Evolutionary conservation across 2,888 invertebrate species (phyloP), one percentile per base, ranked within the genome.

Genomic region (Aphidoletes aphidimyza): DNA sequence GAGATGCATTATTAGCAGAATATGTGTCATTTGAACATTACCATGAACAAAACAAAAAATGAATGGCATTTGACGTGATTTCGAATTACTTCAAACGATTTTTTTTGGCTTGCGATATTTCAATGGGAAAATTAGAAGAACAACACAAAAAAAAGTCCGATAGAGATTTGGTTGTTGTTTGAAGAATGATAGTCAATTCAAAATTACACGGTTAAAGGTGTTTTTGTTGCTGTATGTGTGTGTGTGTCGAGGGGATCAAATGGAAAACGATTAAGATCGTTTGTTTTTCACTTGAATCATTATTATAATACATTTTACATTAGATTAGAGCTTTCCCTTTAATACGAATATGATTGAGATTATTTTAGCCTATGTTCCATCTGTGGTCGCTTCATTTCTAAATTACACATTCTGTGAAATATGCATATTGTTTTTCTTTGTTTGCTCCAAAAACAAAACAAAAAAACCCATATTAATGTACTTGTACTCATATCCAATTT

Each of bases 301-400:
- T 54, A 54, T 26, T 30, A 69, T 69, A 30, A 69, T 69, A 69
- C 69, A 69, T 26, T 69, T 69, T 69, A 69, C 69, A 69, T 69
- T 69, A 69, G 69, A 69, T 69, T 69, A 69, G 69, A 69, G 17
- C 30, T 30, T 69, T 30, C 69, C 69, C 30, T 69, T 34, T 22
- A 19, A 69, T 69, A 81, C 37, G 81, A 81, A 81, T 81, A 81
- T 81, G 81, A 81, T 81, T 81, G 39, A 81, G 81, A 81, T 37
- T 81, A 37, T n/a, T 81, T 37, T 81, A 81, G 36, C n/a, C 81
- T 81, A 81, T 81, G 81, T 37, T 37, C 22, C 30, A 14, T 69
- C 5, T 69, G 69, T 69, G 34, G 69, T 69, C 30, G 9, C 30
- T 69, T 69, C 34, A 14, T 34, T 69, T 42, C 14, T 6, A 42